Evolutionary conservation across 2,797 vertebrate genomes (phyloP).

Genomic region (Lacerta viridis): DNA sequence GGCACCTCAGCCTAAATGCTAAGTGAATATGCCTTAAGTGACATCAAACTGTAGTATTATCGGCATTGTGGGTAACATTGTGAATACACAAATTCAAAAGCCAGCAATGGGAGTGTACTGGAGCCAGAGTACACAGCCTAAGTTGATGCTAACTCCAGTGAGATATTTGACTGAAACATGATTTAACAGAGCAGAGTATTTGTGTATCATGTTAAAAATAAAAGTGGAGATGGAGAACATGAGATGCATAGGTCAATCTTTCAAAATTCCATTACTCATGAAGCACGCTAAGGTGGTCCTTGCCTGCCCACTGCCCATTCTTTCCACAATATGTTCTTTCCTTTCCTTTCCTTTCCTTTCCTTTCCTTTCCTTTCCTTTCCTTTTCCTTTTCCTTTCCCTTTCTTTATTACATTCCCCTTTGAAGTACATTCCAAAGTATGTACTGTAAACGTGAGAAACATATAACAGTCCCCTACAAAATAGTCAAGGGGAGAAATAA

Average conservation of each 20-base stretch:
- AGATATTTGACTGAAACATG: constrained; percentile 40
- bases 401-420: too few species aligned
- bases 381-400: neutral
- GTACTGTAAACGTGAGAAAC: neutral
- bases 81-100: too few species aligned
- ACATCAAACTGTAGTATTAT: too few species aligned
- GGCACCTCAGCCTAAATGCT: too few species aligned
- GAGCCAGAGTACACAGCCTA: too few species aligned
- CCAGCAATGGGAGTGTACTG: too few species aligned
- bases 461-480: neutral
- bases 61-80: too few species aligned
- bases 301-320: too few species aligned
- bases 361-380: neutral
- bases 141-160: neutral
- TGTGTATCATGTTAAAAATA: constrained; percentile 14
- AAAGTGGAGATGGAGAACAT: constrained; percentile 26
- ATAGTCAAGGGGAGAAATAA: neutral
- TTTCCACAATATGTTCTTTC: neutral
- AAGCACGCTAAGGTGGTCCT: neutral
- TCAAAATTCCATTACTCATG: neutral
- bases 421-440: neutral
- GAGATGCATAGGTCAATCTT: constrained; percentile 2
- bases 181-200: constrained; percentile 61
- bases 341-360: neutral
- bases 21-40: too few species aligned